Conservation (phyloP, 2,888 invertebrate genomes). For the Temnothorax ravouxi region DNA sequence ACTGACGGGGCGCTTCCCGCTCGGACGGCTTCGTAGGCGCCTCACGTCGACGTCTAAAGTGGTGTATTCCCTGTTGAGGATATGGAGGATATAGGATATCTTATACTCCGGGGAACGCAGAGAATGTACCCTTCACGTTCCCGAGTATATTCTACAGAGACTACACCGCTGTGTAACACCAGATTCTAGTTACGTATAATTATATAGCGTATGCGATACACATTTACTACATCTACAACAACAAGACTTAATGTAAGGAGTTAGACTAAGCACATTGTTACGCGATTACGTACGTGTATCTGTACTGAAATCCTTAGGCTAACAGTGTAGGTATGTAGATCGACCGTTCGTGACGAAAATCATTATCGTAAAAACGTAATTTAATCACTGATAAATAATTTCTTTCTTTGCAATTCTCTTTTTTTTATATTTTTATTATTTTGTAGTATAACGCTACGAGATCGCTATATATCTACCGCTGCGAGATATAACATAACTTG, state of each 20-base stretch:
- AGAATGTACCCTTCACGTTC: constrained; percentile 35
- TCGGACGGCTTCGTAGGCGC: constrained; percentile 24
- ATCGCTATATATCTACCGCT: neutral
- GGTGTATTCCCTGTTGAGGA: constrained; percentile 45
- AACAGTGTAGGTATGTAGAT: neutral
- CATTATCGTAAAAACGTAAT: neutral
- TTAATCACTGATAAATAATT: neutral
- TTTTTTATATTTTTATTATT: neutral
- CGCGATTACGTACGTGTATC: constrained; percentile 5
- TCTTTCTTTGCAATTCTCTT: neutral
- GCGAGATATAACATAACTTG: constrained; percentile 4
- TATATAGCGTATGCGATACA: constrained; percentile 22
- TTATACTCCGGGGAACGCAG: constrained; percentile 37
- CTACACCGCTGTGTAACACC: constrained; percentile 32
- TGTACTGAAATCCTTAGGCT: neutral
- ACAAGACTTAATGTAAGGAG: constrained; percentile 25
- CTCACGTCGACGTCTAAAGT: constrained; percentile 51
- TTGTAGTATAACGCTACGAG: neutral
- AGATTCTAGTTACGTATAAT: constrained; percentile 50
- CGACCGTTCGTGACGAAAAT: neutral
- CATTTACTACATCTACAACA: constrained; percentile 18
- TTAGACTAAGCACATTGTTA: constrained; percentile 26
- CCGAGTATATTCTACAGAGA: constrained; percentile 37
- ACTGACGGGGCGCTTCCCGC: neutral
- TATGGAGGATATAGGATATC: constrained; percentile 41